phyloP scores from a whole-genome alignment of 1,140 invertebrate species.

The Lycorma delicatula region DNA sequence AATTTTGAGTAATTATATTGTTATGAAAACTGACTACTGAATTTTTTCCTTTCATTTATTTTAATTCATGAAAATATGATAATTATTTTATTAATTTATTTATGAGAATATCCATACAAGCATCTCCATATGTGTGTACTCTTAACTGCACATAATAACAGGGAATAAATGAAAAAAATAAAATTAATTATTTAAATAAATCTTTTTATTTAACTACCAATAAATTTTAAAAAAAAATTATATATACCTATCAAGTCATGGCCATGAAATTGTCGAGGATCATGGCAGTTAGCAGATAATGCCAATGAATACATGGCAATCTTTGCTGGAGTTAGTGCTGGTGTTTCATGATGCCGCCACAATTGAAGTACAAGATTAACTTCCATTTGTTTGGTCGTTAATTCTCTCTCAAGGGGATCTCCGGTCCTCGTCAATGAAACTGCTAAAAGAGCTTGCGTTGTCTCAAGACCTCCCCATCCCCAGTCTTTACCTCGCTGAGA shows the following conservation, averaged over 20 bases:
- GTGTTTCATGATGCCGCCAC: constrained; percentile 53
- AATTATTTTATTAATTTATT: too few species aligned
- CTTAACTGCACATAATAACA: too few species aligned
- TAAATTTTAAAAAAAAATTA: constrained; percentile 27
- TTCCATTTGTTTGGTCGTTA: constrained; percentile 73
- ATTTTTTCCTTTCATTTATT: too few species aligned
- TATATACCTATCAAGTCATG: constrained; percentile 58
- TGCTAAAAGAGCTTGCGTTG: constrained; percentile 25
- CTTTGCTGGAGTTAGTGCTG: constrained; percentile 53
- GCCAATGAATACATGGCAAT: constrained; percentile 66
- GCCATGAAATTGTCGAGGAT: constrained; percentile 71
- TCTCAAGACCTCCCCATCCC: constrained; percentile 23
- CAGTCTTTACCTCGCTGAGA: constrained; percentile 23
- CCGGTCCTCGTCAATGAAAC: constrained; percentile 23
- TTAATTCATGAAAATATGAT: too few species aligned
- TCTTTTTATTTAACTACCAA: too few species aligned
- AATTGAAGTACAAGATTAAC: constrained; percentile 70
- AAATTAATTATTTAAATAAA: too few species aligned
- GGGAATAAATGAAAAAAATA: too few species aligned
- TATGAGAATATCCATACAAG: too few species aligned
- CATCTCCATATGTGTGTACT: too few species aligned
- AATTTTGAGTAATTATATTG: too few species aligned
- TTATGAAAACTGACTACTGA: too few species aligned
- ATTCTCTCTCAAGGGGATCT: constrained; percentile 53
- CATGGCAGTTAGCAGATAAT: constrained; percentile 65